Evolutionary conservation across 2,888 invertebrate genomes (phyloP).

Genomic region (Pyrocoelia pectoralis): DNA sequence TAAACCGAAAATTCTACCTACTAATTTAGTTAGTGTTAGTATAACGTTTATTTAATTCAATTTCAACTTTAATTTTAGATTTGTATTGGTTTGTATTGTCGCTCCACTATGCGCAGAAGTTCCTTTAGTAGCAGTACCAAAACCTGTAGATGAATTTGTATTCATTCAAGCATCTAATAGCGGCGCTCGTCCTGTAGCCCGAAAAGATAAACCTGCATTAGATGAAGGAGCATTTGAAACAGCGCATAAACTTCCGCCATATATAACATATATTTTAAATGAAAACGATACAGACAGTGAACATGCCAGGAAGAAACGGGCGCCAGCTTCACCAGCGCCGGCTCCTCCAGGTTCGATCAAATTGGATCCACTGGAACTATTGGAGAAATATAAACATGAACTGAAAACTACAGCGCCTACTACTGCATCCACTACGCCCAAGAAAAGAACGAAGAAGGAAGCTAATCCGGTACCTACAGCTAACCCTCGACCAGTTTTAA

Average conservation of each 20-base stretch:
- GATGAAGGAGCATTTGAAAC: conserved; percentile 68
- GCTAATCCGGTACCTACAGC: conserved; percentile 54
- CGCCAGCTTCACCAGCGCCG: conserved; percentile 53
- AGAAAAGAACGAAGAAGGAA: conserved; percentile 49
- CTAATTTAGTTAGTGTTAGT: too few species aligned
- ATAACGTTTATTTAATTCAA: too few species aligned
- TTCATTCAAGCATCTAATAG: conserved; percentile 63
- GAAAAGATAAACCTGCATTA: conserved; percentile 51
- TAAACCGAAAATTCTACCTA: too few species aligned
- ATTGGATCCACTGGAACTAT: conserved; percentile 51
- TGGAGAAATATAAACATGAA: conserved; percentile 51
- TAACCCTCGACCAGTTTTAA: conserved; percentile 66
- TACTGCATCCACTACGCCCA: conserved; percentile 19
- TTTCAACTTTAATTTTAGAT: conserved; percentile 50
- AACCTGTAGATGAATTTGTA: conserved; percentile 73
- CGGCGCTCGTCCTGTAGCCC: conserved; percentile 52
- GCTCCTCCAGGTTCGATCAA: conserved; percentile 58
- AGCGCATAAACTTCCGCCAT: conserved; percentile 73
- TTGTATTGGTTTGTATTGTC: conserved; percentile 40
- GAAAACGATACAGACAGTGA: conserved; percentile 51
- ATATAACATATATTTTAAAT: conserved; percentile 54
- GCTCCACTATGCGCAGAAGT: conserved; percentile 57
- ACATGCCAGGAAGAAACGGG: conserved; percentile 39
- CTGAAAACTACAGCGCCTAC: conserved; percentile 44
- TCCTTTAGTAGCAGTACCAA: conserved; percentile 69